These are phyloP conservation scores for Trichopoda pennipes DNA, from an alignment of 2,888 invertebrate species.

Conservation along the genomic window DNA sequence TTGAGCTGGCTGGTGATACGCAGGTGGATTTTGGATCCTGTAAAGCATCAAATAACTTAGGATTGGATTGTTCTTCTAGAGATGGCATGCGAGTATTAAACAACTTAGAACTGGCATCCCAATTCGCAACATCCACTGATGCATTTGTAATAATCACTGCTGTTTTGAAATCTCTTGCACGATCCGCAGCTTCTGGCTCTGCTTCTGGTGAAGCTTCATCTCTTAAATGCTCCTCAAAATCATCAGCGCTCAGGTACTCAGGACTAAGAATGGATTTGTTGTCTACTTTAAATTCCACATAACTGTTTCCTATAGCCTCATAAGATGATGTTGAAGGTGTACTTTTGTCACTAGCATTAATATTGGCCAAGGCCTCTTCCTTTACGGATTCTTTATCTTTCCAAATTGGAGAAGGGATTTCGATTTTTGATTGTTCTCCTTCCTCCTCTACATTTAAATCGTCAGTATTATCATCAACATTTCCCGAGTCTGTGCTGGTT, in stretches of 20 bases:
- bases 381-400: conserved; percentile 1
- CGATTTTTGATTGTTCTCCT: background rate
- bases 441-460: conserved; percentile 75
- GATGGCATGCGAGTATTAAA: conserved; percentile 82
- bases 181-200: conserved; percentile 2
- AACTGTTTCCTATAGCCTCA: conserved; percentile 79
- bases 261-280: conserved; percentile 75
- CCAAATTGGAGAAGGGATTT: background rate
- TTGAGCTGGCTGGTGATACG: conserved; percentile 93
- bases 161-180: conserved; percentile 74
- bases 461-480: conserved; percentile 80
- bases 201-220: conserved; percentile 67
- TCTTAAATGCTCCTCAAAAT: conserved; percentile 77
- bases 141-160: conserved; percentile 88
- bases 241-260: conserved; percentile 81
- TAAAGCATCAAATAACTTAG: conserved; percentile 73
- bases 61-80: conserved; percentile 82
- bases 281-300: conserved; percentile 67
- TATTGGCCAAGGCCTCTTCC: conserved; percentile 22
- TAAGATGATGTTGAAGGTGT: conserved; percentile 80
- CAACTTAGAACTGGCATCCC: conserved; percentile 80
- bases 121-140: conserved; percentile 84
- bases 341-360: conserved; percentile 70
- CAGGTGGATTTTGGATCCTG: conserved; percentile 84
- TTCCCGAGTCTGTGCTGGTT: conserved; percentile 80